Base-by-base conservation (phyloP, 1,140 invertebrate species). In the Drepana arcuata region DNA sequence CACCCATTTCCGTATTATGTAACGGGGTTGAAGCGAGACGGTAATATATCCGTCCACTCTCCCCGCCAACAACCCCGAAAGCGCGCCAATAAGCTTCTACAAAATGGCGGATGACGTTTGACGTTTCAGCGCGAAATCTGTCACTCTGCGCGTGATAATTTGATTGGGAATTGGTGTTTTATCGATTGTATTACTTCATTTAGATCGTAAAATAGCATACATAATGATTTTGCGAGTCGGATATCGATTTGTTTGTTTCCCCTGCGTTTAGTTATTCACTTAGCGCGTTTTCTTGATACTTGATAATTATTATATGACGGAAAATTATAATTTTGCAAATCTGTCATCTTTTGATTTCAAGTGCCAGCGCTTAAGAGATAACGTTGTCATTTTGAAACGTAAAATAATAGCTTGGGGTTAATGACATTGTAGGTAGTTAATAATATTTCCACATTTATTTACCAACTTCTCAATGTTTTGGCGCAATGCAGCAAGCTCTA, bases 1-100 rank as follows among this genome's bases (percentile, higher is more conserved):
- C 67, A 63, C 70, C 67, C 66, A 60, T 70, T 77, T 81, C 72
- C 77, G 68, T 77, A 75, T 79, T 77, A 77, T 66, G 64, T 72
- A 77, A 73, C 57, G 27, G 38, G 41, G 65, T 24, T 28, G 18
- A 65, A 81, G 14, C 39, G 69, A 53, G 74, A 77, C 47, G 25
- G 43, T 24, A 30, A 41, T 64, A 71, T 26, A 21, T 64, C 33
- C 32, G 32, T 26, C 21, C 38, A 34, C 58, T 42, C 53, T 23
- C 33, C 33, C 16, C 29, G 27, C 26, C 54, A 67, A 63, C 69
- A 65, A 67, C 71, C 71, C 71, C 51, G 37, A 27, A 5, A 40
- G 30, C 41, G 46, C 54, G 58, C 75, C 75, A 81, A 81, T 81
- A 44, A 46, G 46, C 23, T 37, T 23, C 4, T 26, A 14, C 62